These are phyloP conservation scores for Dynastes grantii DNA, from an alignment of 2,888 invertebrate genomes.

Conservation along the genomic window DNA sequence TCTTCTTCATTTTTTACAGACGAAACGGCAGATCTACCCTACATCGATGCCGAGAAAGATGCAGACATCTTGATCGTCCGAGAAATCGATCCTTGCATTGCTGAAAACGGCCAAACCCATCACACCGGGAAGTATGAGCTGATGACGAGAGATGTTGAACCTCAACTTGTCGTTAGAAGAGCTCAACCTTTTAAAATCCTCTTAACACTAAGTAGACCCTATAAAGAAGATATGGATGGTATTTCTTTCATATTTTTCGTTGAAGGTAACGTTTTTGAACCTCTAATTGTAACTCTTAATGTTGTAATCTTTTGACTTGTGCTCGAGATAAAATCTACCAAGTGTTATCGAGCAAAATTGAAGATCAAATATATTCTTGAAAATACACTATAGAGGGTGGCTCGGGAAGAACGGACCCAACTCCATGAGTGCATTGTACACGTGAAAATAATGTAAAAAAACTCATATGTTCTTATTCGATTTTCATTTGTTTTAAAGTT, in stretches of 20 bases:
- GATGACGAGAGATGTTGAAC: constrained; percentile 74
- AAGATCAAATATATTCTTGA: too few species aligned
- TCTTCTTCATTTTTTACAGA: constrained; percentile 51
- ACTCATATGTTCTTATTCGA: too few species aligned
- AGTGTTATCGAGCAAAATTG: too few species aligned
- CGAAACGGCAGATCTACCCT: constrained; percentile 57
- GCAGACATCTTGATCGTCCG: constrained; percentile 78
- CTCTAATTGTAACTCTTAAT: too few species aligned
- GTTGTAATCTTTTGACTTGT: too few species aligned
- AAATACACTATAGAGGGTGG: too few species aligned
- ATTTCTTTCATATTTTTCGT: constrained; percentile 89
- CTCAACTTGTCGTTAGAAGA: constrained; percentile 84
- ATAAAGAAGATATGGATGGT: constrained; percentile 82
- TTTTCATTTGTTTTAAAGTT: too few species aligned
- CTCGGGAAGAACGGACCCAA: too few species aligned
- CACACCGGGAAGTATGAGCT: constrained; percentile 85
- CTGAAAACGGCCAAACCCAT: constrained; percentile 84
- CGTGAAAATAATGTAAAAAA: too few species aligned
- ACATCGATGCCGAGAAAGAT: constrained; percentile 58
- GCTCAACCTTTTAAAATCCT: constrained; percentile 87
- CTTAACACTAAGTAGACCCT: constrained; percentile 83
- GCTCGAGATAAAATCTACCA: too few species aligned
- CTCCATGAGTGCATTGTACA: too few species aligned
- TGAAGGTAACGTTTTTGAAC: constrained; percentile 71
- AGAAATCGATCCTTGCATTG: constrained; percentile 82